Evolutionary conservation across 2,888 invertebrate species (phyloP).

Genomic region (Drosophila macrospina): DNA sequence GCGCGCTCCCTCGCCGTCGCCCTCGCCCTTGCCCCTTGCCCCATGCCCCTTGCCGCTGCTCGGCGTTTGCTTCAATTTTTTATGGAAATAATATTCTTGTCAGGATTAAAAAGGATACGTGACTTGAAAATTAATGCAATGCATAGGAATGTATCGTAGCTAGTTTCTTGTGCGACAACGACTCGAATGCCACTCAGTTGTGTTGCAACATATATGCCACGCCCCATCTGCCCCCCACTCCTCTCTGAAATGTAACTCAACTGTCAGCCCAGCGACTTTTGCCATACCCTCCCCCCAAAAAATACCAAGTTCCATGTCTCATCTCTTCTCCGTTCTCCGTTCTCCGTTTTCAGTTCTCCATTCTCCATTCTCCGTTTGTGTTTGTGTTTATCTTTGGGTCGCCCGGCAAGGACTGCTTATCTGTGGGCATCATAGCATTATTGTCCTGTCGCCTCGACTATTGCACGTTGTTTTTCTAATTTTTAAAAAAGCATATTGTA

Average conservation of each 20-base stretch:
- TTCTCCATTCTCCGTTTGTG: conserved; percentile 9
- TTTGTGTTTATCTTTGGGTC: conserved; percentile 40
- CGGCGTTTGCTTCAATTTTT: conserved; percentile 66
- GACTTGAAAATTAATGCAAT: conserved; percentile 84
- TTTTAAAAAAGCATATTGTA: conserved; percentile 79
- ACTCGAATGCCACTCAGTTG: conserved; percentile 34
- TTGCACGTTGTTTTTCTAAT: conserved; percentile 64
- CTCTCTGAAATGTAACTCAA: conserved; percentile 47
- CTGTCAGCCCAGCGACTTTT: conserved; percentile 62
- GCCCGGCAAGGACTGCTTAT: conserved; percentile 53
- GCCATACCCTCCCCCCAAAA: conserved; percentile 17
- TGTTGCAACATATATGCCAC: conserved; percentile 49
- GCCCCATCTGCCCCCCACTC: conserved; percentile 9
- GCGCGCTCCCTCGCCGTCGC: conserved; percentile 31
- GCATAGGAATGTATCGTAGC: conserved; percentile 55
- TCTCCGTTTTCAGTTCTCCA: conserved; percentile 8
- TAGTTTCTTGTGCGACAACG: conserved; percentile 43
- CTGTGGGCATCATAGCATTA: conserved; percentile 57
- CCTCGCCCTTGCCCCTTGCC: too few species aligned
- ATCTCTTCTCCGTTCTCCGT: neutral
- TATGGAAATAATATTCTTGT: conserved; percentile 85
- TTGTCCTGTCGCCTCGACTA: conserved; percentile 66
- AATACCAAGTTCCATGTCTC: neutral
- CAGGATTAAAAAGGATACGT: conserved; percentile 86
- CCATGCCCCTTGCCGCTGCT: too few species aligned